A percentile compares a stretch with the other conserved stretches of the same genome.
Evolutionary conservation across 2,888 invertebrate genomes (phyloP).

Genomic region (Tachystola acroxantha): DNA sequence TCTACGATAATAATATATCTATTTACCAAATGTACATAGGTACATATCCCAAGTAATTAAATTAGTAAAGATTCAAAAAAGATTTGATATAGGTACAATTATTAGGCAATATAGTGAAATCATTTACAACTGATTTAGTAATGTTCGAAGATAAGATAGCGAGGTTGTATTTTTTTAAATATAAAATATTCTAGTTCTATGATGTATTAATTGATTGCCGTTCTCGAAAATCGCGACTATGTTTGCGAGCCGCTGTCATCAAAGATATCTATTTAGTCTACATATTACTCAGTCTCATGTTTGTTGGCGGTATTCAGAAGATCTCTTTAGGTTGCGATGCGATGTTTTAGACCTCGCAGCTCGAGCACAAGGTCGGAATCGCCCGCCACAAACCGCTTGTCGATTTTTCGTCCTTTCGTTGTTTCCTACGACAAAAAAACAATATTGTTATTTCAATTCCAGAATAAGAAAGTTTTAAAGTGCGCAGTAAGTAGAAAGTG

Average conservation of each 20-base stretch:
- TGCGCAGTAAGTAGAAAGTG: conserved; percentile 3
- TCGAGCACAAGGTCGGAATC: conserved; percentile 81
- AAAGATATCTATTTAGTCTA: conserved; percentile 54
- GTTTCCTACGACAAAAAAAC: conserved; percentile 48
- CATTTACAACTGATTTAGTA: not conserved
- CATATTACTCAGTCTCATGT: conserved; percentile 74
- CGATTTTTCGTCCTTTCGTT: conserved; percentile 62
- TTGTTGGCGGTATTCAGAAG: conserved; percentile 60
- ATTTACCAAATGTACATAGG: conserved; percentile 21
- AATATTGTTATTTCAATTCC: not conserved
- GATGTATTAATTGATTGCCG: conserved; percentile 29
- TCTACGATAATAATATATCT: conserved; percentile 18
- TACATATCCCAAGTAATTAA: conserved; percentile 1
- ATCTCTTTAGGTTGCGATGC: conserved; percentile 73
- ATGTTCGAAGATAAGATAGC: conserved; percentile 1
- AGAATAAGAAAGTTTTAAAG: not conserved
- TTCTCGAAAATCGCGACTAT: conserved; percentile 20
- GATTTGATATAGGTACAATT: conserved; percentile 14
- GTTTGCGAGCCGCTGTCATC: conserved; percentile 40
- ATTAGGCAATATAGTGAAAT: not conserved
- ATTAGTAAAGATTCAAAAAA: conserved; percentile 36
- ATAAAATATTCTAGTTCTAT: conserved; percentile 23
- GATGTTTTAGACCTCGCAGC: conserved; percentile 81
- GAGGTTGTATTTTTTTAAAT: conserved; percentile 2
- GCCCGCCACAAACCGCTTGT: conserved; percentile 81